phyloP scores from a whole-genome alignment of 2,797 vertebrate species.

The Enoplosus armatus region DNA sequence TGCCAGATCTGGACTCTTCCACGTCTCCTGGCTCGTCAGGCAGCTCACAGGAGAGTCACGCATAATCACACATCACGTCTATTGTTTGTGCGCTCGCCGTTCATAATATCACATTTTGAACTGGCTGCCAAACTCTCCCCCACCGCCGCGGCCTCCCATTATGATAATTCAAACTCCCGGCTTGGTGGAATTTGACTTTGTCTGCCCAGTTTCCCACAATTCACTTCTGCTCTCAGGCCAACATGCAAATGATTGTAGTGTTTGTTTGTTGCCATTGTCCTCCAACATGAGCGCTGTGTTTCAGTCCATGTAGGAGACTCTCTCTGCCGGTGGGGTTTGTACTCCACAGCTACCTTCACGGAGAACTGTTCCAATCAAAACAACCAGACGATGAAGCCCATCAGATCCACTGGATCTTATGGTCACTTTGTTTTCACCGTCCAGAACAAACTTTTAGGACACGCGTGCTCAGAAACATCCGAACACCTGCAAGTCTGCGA shows the following conservation, averaged over 20 bases:
- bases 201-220: conserved; percentile 62
- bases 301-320: background rate
- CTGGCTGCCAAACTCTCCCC: conserved; percentile 58
- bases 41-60: conserved; percentile 25
- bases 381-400: too few species aligned
- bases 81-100: conserved; percentile 67
- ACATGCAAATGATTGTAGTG: conserved; percentile 15
- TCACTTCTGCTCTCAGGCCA: conserved; percentile 35
- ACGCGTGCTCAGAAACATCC: too few species aligned
- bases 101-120: conserved; percentile 73
- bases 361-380: too few species aligned
- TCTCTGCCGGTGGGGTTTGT: too few species aligned
- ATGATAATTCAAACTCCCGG: conserved; percentile 74
- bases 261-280: conserved; percentile 36
- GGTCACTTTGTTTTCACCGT: too few species aligned
- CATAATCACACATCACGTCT: conserved; percentile 62
- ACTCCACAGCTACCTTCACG: too few species aligned
- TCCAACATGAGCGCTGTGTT: background rate
- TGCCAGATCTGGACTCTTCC: conserved; percentile 47
- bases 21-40: conserved; percentile 4
- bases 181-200: conserved; percentile 67
- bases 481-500: too few species aligned
- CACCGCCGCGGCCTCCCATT: conserved; percentile 70
- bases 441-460: too few species aligned
- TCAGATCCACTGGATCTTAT: too few species aligned